Conservation (phyloP, 2,113 vertebrate genomes). For the Saccopteryx leptura region DNA sequence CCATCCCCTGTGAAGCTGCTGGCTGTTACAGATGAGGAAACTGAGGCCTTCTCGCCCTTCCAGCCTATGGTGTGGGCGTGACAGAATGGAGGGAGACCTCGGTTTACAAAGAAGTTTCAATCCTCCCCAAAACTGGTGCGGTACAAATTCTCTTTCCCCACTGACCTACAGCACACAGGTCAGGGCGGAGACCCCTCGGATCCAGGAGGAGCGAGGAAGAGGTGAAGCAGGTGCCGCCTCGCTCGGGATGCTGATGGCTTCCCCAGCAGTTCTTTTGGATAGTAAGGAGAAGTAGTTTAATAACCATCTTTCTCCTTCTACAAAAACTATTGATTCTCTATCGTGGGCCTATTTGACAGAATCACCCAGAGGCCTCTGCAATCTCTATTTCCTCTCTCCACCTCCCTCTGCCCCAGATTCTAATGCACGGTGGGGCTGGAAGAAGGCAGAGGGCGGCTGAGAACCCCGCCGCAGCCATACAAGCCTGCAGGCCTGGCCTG, state of each 20-base stretch:
- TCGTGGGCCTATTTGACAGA: slow-evolving; percentile 52
- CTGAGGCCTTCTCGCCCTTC: background rate
- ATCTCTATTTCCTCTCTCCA: slow-evolving; percentile 14
- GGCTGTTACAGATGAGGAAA: background rate
- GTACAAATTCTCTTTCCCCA: background rate
- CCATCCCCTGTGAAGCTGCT: background rate
- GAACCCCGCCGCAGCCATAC: background rate
- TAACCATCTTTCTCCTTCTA: slow-evolving; percentile 58
- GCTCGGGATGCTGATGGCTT: background rate
- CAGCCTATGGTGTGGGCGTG: background rate
- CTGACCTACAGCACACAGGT: background rate
- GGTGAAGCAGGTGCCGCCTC: background rate
- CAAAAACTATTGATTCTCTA: slow-evolving; percentile 58
- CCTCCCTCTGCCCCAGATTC: background rate
- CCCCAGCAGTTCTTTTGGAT: background rate
- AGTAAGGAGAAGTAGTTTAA: slow-evolving; percentile 37
- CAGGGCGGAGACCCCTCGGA: background rate
- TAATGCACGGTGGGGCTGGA: background rate
- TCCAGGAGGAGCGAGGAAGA: background rate
- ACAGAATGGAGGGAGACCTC: background rate
- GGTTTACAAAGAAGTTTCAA: background rate
- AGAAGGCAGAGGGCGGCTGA: background rate
- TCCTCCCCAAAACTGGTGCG: background rate
- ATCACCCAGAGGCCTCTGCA: slow-evolving; percentile 18
- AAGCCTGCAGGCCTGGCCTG: background rate